Conservation (phyloP, 2,113 vertebrate species). For the Mus spicilegus region DNA sequence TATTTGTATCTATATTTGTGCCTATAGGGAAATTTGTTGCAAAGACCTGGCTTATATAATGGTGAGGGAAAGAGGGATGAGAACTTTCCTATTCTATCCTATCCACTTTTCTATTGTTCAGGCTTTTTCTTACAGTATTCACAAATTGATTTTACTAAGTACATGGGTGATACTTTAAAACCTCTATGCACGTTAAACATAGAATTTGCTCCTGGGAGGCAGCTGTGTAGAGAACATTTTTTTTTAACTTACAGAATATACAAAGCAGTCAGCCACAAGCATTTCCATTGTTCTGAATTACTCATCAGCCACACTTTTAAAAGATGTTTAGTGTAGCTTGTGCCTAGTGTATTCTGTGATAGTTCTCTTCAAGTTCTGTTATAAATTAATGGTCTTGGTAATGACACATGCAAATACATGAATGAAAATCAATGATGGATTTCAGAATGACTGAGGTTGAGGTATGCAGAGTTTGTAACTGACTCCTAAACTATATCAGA, state of each 20-base stretch:
- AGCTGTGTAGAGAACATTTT: neutral
- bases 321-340: neutral
- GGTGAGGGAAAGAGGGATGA: neutral
- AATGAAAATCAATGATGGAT: conserved; percentile 1
- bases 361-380: neutral
- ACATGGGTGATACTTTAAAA: neutral
- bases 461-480: neutral
- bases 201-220: neutral
- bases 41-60: neutral
- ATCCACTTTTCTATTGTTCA: neutral
- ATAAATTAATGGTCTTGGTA: neutral
- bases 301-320: neutral
- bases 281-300: neutral
- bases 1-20: neutral
- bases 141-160: conserved; percentile 26
- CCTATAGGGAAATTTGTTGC: neutral
- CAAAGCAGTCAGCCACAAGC: neutral
- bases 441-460: neutral
- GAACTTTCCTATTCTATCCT: conserved; percentile 11
- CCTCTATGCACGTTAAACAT: neutral
- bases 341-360: neutral
- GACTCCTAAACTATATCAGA: neutral
- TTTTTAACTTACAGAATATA: neutral
- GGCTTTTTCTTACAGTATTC: neutral
- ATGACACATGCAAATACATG: neutral